phyloP scores from a whole-genome alignment of 2,113 vertebrate species.

The Callionymus lyra region DNA sequence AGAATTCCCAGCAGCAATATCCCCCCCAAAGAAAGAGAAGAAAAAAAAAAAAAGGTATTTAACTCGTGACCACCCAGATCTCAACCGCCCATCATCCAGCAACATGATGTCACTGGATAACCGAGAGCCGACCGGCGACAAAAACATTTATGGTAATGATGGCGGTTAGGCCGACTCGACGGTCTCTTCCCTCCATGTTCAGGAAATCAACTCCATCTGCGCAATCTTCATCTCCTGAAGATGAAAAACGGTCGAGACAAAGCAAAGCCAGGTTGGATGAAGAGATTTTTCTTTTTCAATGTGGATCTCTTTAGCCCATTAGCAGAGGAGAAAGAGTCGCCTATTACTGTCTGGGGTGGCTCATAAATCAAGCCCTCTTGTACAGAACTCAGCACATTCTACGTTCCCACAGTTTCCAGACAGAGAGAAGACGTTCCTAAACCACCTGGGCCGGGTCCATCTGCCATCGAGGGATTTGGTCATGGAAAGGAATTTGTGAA shows the following conservation, averaged over 20 bases:
- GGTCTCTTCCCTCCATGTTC: constrained; percentile 14
- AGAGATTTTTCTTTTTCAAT: constrained; percentile 16
- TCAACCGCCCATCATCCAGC: constrained; percentile 31
- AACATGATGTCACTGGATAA: constrained; percentile 31
- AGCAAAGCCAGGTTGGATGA: constrained; percentile 20
- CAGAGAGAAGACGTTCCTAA: constrained; percentile 39
- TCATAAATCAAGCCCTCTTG: constrained; percentile 1
- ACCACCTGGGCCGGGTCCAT: constrained; percentile 42
- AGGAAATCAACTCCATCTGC: constrained; percentile 54
- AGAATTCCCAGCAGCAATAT: constrained; percentile 10
- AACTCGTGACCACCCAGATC: constrained; percentile 24
- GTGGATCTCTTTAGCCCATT: constrained; percentile 18
- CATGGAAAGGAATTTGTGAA: constrained; percentile 39
- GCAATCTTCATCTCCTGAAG: constrained; percentile 1
- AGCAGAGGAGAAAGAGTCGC: constrained; percentile 15
- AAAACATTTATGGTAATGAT: constrained; percentile 41
- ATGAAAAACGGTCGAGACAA: not conserved
- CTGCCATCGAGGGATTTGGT: constrained; percentile 29
- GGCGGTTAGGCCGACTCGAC: constrained; percentile 32
- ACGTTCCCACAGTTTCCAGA: constrained; percentile 23
- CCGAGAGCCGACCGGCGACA: constrained; percentile 16
- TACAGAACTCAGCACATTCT: constrained; percentile 1
- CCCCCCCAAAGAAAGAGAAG: too few species aligned
- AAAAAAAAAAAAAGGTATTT: constrained; percentile 29
- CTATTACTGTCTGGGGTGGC: constrained; percentile 26